Percentiles rank a stretch among this genome's conserved stretches.
Evolutionary conservation across 1,140 invertebrate genomes (phyloP).

Genomic region (Drosophila ananassae): DNA sequence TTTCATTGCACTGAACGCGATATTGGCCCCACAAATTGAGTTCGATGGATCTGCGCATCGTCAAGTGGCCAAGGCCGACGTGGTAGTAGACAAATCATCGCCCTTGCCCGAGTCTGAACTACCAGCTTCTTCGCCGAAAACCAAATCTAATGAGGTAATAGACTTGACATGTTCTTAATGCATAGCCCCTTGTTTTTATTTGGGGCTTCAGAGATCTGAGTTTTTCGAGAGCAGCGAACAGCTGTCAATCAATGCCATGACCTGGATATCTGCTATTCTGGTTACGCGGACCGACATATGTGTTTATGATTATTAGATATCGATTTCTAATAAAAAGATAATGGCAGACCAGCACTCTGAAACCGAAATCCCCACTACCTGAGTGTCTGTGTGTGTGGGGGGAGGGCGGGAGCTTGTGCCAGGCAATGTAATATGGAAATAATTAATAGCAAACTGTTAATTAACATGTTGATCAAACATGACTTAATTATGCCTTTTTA

Average conservation of each 20-base stretch:
- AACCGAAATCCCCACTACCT: constrained; percentile 5
- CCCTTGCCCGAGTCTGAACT: constrained; percentile 19
- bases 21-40: constrained; percentile 33
- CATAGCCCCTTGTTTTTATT: constrained; percentile 4
- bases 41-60: constrained; percentile 29
- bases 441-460: constrained; percentile 80
- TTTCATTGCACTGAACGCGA: constrained; percentile 22
- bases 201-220: not conserved
- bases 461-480: constrained; percentile 81
- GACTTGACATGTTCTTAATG: constrained; percentile 48
- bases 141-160: constrained; percentile 30
- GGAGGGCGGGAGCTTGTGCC: not conserved
- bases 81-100: constrained; percentile 31
- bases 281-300: constrained; percentile 32
- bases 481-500: constrained; percentile 77
- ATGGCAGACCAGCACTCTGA: constrained; percentile 23
- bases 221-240: constrained; percentile 32
- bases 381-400: constrained; percentile 6
- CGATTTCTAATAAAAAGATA: constrained; percentile 64
- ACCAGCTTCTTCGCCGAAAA: not conserved
- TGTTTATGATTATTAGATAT: constrained; percentile 51
- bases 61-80: constrained; percentile 34
- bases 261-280: constrained; percentile 27
- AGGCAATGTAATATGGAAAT: constrained; percentile 69
- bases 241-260: constrained; percentile 68